These are phyloP conservation scores for Lucilia sericata DNA, from an alignment of 1,140 invertebrate species.

Conservation along the genomic window DNA sequence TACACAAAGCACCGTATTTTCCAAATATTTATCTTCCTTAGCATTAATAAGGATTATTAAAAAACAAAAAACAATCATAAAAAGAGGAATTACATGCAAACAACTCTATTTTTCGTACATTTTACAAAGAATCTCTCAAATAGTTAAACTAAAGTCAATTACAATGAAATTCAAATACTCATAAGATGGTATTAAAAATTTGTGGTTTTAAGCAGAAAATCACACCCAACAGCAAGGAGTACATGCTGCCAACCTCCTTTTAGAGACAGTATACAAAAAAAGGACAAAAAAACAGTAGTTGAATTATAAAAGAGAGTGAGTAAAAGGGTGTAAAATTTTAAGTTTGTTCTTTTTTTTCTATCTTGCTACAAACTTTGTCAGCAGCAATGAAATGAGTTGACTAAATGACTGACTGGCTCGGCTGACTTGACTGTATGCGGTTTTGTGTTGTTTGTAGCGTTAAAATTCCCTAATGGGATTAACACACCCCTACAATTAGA, in stretches of 20 bases:
- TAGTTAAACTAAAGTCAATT: no score
- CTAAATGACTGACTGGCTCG: background rate
- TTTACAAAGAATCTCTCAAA: no score
- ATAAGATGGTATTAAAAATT: background rate
- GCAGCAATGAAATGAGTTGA: background rate
- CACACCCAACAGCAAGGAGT: background rate
- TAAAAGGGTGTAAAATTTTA: background rate
- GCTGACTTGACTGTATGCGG: slow-evolving; percentile 8
- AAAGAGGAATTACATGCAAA: no score
- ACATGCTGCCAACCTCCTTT: background rate
- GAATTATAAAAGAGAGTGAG: background rate
- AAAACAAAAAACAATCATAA: no score
- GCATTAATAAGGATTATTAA: no score
- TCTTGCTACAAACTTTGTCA: background rate
- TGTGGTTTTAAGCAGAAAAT: slow-evolving; percentile 28
- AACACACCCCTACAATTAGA: slow-evolving; percentile 60
- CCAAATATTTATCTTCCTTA: no score
- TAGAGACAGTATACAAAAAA: background rate
- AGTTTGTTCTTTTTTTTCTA: background rate
- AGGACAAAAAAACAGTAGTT: no score
- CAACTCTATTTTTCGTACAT: no score
- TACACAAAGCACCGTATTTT: no score
- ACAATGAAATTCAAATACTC: background rate
- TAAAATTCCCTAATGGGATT: slow-evolving; percentile 57
- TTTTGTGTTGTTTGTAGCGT: slow-evolving; percentile 8